Base-by-base conservation (phyloP, 2,113 vertebrate species). In the Pterocles gutturalis region DNA sequence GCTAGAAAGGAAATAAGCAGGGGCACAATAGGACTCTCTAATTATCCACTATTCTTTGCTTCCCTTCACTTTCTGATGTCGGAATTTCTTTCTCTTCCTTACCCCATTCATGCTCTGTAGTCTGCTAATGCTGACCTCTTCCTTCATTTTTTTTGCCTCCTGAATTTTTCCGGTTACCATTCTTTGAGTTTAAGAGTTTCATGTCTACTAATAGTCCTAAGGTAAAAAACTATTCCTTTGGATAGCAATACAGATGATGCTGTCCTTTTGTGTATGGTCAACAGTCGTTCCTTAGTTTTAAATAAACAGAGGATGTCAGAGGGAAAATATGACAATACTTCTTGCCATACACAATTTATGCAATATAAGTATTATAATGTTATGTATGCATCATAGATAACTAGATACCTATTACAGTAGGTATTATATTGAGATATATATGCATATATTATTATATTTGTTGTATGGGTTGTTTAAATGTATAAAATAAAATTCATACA, bases 71-170 rank as follows among this genome's bases (percentile, higher is more conserved):
- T 89, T 69, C 48, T 38, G 21, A 31, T 54, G 4, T 5, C 78
- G 8, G 7, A 20, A 82, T 75, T 78, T 4, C 5, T 53, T 45
- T 53, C 33, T 62, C 34, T 77, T 55, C 20, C 3, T 71, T 80
- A 62, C 0, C 9, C 0, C 4, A 4, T 61, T 73, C 45, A 21
- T 73, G 7, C 10, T 51, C 17, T 67, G 5, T 19, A 34, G 25
- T 54, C 17, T 72, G 17, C 2, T 65, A 64, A 60, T 77, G 11
- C 3, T 49, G 48, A 55, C 7, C 5, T 2, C 11, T 71, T 61
- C 14, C 29, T 91, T 67, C 0, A 16, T 22, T 22, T 45, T 51
- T n/a, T 70, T 43, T 10, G 8, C 13, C 5, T 36, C 10, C 3
- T 72, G n/a, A 45, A 6, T 76, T 67, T 88, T 93, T 69, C 58